phyloP scores from a whole-genome alignment of 1,140 invertebrate genomes.

The Drosophila aff. region DNA sequence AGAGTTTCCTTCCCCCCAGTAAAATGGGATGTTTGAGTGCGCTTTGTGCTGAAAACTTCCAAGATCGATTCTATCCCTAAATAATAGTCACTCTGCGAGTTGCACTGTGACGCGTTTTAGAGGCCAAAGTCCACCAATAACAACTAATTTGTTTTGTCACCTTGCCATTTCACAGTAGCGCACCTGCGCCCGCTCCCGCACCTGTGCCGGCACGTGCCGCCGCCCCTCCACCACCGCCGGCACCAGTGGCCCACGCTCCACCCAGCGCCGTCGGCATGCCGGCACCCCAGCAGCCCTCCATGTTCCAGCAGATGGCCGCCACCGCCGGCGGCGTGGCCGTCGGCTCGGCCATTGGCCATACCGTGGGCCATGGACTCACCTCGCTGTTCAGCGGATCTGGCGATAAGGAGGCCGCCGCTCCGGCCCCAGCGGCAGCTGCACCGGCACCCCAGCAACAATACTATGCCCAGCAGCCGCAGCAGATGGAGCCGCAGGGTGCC shows the following conservation, averaged over 20 bases:
- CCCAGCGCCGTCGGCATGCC: slow-evolving; percentile 78
- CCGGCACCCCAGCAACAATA: slow-evolving; percentile 78
- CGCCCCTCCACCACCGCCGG: slow-evolving; percentile 74
- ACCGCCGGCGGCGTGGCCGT: slow-evolving; percentile 96
- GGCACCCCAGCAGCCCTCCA: slow-evolving; percentile 80
- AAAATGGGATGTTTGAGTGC: slow-evolving; percentile 10
- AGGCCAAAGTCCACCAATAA: slow-evolving; percentile 38
- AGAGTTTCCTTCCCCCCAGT: slow-evolving; percentile 2
- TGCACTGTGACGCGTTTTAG: not conserved
- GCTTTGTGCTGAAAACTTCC: not conserved
- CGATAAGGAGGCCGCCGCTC: slow-evolving; percentile 86
- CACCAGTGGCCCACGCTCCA: slow-evolving; percentile 71
- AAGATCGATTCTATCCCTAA: not conserved
- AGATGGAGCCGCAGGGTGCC: slow-evolving; percentile 88
- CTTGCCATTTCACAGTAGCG: slow-evolving; percentile 35
- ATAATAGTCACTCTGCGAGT: not conserved
- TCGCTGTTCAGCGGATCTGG: slow-evolving; percentile 92
- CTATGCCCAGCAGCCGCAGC: slow-evolving; percentile 76
- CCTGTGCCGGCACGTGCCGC: slow-evolving; percentile 80
- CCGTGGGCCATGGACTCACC: slow-evolving; percentile 93
- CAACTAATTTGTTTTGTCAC: slow-evolving; percentile 8
- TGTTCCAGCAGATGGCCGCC: slow-evolving; percentile 92
- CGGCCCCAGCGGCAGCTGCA: slow-evolving; percentile 80
- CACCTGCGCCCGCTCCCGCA: slow-evolving; percentile 48
- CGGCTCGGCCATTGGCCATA: slow-evolving; percentile 94